Evolutionary conservation across 2,113 vertebrate genomes (phyloP), one percentile per base, ranked within the genome.

Genomic region (Xiphias gladius): DNA sequence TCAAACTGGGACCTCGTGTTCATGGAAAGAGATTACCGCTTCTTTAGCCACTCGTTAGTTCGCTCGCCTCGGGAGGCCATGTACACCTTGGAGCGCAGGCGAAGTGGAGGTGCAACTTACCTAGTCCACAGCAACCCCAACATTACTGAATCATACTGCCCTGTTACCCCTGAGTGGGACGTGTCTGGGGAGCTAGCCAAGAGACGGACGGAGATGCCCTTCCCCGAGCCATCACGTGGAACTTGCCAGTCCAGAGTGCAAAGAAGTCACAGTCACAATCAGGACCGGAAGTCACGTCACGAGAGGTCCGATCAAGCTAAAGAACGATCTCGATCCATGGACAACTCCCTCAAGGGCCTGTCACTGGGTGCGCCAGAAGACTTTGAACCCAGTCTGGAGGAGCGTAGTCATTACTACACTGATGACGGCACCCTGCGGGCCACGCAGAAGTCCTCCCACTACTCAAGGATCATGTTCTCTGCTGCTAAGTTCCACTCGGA

Each of bases 211-310:
- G 98, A 99, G 95, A 98, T 99, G 97, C 98, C 98, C 90, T 99
- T 99, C 92, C 98, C 98, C 1, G 98, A 99, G 80, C 98, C 98
- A 65, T 99, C 98, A 20, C 94, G 98, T 63, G 98, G 97, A 69
- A 98, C 97, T 20, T 97, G 97, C 79, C 95, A 96, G 84, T 98
- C 98, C 30, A 97, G 97, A 92, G 98, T 99, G 73, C 98, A 99
- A 91, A 96, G 98, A 85, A 99, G 98, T 94, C 98, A 99, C 95
- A 99, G 98, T 95, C 98, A 99, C 96, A 99, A 98, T 64, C 98
- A 99, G 91, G 98, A 99, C 91, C 96, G 98, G 88, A 96, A 99
- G 89, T 99, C 98, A 0, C 96, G 98, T 69, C 97, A 98, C 9
- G 98, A 99, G 91, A 93, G 97, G 70, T 96, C 97, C 28, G 97